Evolutionary conservation across 2,797 vertebrate genomes (phyloP).

Genomic region (Nasua narica): DNA sequence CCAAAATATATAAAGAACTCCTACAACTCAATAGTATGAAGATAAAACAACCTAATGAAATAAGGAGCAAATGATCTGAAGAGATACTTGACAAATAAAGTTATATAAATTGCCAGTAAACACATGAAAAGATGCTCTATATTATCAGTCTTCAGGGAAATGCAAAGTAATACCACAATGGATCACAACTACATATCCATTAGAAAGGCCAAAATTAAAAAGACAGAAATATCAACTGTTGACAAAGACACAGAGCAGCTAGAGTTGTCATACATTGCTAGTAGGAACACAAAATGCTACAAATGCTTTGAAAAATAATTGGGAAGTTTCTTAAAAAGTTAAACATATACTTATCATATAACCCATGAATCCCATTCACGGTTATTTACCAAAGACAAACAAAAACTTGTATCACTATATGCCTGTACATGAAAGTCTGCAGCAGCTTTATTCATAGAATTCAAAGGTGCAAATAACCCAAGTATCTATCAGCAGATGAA

Average conservation of each 20-base stretch:
- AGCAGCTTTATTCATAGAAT: background rate
- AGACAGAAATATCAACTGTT: background rate
- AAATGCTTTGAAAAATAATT: background rate
- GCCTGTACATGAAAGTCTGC: background rate
- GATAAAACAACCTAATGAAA: background rate
- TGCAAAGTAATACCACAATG: background rate
- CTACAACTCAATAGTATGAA: background rate
- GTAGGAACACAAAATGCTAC: background rate
- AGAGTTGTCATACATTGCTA: background rate
- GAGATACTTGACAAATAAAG: background rate
- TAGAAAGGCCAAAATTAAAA: slow-evolving; percentile 10
- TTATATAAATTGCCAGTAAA: background rate
- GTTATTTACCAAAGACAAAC: background rate
- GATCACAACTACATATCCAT: background rate
- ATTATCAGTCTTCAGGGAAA: background rate
- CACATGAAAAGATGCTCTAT: background rate
- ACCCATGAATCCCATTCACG: background rate
- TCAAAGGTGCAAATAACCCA: background rate
- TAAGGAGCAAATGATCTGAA: background rate
- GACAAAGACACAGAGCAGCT: background rate
- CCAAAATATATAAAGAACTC: background rate
- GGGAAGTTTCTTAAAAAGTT: background rate
- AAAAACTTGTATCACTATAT: background rate
- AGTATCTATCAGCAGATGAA: background rate
- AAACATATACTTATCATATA: background rate